Conservation (phyloP, 2,888 invertebrate species). For the Artemia sp. region DNA sequence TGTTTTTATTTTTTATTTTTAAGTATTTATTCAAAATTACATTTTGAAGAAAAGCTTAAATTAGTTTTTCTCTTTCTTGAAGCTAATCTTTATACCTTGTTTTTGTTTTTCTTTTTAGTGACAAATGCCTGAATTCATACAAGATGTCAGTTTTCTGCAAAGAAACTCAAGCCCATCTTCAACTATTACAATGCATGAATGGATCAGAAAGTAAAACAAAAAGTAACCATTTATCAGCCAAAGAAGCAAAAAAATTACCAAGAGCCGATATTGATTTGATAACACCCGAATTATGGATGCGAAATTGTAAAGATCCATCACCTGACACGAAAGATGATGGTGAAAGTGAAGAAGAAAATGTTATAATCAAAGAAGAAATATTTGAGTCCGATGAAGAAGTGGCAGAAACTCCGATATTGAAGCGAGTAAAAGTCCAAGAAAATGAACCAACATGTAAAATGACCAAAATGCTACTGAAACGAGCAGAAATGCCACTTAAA, state of each 20-base stretch:
- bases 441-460: conserved; percentile 16
- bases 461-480: conserved; percentile 14
- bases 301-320: conserved; percentile 53
- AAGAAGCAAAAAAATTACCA: conserved; percentile 23
- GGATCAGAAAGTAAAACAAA: conserved; percentile 15
- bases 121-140: conserved; percentile 85
- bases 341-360: background rate
- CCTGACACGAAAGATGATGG: conserved; percentile 26
- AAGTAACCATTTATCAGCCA: conserved; percentile 16
- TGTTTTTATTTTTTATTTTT: too few species aligned
- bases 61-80: too few species aligned
- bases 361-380: conserved; percentile 23
- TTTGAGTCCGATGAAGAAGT: conserved; percentile 24
- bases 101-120: conserved; percentile 42
- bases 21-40: too few species aligned
- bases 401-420: conserved; percentile 27
- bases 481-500: conserved; percentile 4
- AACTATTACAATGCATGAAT: conserved; percentile 42
- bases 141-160: conserved; percentile 93
- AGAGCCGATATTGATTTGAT: conserved; percentile 39
- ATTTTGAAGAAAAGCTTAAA: too few species aligned
- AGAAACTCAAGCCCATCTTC: conserved; percentile 68
- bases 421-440: conserved; percentile 23
- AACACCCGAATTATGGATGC: conserved; percentile 77
- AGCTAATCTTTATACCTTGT: background rate